These are phyloP conservation scores for Lamprologus callipterus DNA, from an alignment of 2,113 vertebrate species.

Conservation along the genomic window DNA sequence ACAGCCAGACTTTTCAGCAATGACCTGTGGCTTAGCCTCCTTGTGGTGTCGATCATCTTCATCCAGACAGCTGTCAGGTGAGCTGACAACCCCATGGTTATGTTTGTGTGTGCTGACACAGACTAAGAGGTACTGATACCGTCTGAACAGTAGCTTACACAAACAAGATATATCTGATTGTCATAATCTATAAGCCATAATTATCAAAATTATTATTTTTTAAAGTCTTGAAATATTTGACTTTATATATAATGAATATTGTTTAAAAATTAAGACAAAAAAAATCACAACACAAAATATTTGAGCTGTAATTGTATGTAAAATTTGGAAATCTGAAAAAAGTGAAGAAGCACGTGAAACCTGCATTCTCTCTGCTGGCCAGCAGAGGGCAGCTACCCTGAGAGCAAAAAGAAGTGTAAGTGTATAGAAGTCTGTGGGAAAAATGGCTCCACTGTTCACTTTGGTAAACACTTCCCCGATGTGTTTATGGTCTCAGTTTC, in stretches of 20 bases:
- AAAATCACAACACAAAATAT: neutral
- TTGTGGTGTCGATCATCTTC: neutral
- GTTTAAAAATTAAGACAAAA: neutral
- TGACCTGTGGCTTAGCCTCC: neutral
- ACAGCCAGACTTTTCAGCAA: neutral
- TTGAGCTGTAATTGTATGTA: neutral
- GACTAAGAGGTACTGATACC: neutral
- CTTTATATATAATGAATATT: neutral
- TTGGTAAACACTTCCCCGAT: neutral
- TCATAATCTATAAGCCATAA: neutral
- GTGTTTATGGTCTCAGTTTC: neutral
- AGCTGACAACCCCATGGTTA: neutral
- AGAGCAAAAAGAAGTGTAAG: neutral
- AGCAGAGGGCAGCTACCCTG: neutral
- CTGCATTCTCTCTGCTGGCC: neutral
- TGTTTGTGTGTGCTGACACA: neutral
- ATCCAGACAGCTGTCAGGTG: neutral
- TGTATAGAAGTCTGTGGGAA: neutral
- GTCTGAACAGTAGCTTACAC: neutral
- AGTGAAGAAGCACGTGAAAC: neutral
- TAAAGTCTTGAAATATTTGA: neutral
- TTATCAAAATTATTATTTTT: accelerated
- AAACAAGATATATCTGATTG: neutral
- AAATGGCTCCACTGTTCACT: neutral
- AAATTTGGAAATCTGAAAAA: accelerated